A percentile compares a stretch with the other conserved stretches of the same genome.
phyloP scores from a whole-genome alignment of 2,797 vertebrate genomes.

The Heteromormyrus szaboi region DNA sequence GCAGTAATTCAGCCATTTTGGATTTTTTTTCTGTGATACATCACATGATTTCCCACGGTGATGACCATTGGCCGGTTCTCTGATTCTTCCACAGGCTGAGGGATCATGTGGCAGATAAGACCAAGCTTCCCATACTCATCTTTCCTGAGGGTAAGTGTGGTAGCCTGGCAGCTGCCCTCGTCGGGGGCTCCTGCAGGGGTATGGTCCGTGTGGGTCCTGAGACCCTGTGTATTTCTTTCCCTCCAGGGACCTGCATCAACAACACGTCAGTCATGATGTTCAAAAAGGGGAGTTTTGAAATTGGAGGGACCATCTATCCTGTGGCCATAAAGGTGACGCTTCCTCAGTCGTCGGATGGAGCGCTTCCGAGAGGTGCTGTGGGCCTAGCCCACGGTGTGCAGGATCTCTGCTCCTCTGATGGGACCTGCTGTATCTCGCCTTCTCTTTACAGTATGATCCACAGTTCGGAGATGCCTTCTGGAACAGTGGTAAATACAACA shows the following conservation, averaged over 20 bases:
- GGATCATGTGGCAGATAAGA: slow-evolving; percentile 77
- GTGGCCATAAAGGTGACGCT: slow-evolving; percentile 86
- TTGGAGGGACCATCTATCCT: slow-evolving; percentile 85
- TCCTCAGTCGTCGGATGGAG: neutral
- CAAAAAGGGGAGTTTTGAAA: slow-evolving; percentile 96
- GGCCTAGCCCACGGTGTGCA: neutral
- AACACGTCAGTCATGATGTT: slow-evolving; percentile 99
- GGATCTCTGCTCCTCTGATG: neutral
- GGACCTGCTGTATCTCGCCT: neutral
- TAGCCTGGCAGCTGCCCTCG: neutral
- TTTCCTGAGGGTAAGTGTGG: slow-evolving; percentile 87
- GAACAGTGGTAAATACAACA: slow-evolving; percentile 89
- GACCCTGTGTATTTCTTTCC: neutral
- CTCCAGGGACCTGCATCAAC: slow-evolving; percentile 88
- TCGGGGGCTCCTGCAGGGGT: neutral
- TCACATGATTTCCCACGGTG: neutral
- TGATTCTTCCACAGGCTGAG: slow-evolving; percentile 60
- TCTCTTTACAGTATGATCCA: slow-evolving; percentile 75
- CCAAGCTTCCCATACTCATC: slow-evolving; percentile 89
- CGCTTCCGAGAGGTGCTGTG: neutral
- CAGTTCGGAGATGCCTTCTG: slow-evolving; percentile 93
- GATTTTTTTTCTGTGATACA: neutral
- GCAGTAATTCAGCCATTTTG: neutral
- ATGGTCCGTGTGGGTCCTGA: neutral
- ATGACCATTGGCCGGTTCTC: neutral